These are phyloP conservation scores for Tragopan temminckii DNA, from an alignment of 2,797 vertebrate genomes.

Conservation along the genomic window DNA sequence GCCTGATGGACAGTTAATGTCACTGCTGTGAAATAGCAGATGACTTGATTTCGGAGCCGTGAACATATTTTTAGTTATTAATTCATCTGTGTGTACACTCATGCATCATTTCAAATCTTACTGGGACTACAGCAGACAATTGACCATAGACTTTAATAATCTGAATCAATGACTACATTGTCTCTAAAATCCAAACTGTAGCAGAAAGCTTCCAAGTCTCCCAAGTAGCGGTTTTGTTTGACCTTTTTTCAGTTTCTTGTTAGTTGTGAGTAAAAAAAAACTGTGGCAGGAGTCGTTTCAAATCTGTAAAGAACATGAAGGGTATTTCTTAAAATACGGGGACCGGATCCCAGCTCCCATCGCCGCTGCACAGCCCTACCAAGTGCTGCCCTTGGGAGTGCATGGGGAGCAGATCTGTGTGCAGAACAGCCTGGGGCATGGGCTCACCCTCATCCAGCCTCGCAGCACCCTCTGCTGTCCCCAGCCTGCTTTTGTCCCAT, in stretches of 20 bases:
- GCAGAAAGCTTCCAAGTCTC: background rate
- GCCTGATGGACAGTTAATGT: background rate
- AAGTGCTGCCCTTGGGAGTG: background rate
- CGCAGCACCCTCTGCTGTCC: background rate
- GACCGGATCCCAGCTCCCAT: accelerated
- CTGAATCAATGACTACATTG: background rate
- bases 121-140: background rate
- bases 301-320: background rate
- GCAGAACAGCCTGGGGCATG: background rate
- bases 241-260: background rate
- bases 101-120: background rate
- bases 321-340: background rate
- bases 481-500: background rate
- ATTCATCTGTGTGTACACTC: background rate
- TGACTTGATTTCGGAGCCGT: background rate
- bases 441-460: accelerated
- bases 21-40: background rate
- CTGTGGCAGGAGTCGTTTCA: background rate
- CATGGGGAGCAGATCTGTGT: background rate
- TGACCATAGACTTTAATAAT: background rate
- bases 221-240: background rate
- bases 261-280: background rate
- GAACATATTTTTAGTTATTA: background rate
- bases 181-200: background rate
- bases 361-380: accelerated